Evolutionary conservation across 1,140 invertebrate genomes (phyloP).

Genomic region (Drosophila ironensis): DNA sequence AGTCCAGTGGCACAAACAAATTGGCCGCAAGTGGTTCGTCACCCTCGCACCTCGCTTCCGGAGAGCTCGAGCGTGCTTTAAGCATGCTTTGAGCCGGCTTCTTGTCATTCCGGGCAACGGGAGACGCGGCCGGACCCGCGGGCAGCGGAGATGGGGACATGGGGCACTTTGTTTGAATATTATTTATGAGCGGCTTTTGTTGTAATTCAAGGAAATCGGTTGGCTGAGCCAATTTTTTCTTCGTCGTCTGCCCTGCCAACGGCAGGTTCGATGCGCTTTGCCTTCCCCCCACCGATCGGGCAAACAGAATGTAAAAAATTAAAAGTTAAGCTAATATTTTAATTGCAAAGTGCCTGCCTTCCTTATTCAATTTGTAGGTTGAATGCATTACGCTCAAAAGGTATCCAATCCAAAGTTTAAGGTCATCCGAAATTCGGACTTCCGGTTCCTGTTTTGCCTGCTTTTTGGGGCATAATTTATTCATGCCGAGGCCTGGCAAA

Average conservation of each 20-base stretch:
- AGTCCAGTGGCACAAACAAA: too few relatives aligned
- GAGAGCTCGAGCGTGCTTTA: too few relatives aligned
- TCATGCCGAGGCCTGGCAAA: constrained; percentile 26
- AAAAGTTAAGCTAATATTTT: too few relatives aligned
- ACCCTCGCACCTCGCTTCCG: constrained; percentile 17
- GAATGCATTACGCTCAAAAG: too few relatives aligned
- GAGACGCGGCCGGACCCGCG: constrained; percentile 5
- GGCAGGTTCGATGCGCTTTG: too few relatives aligned
- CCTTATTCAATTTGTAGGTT: too few relatives aligned
- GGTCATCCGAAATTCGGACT: too few relatives aligned
- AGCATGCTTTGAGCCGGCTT: background rate
- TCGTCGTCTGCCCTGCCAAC: background rate
- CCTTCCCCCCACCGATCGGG: too few relatives aligned
- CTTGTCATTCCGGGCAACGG: constrained; percentile 9
- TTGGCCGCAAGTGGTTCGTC: constrained; percentile 35
- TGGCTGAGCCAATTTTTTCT: constrained; percentile 39
- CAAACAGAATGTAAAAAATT: too few relatives aligned
- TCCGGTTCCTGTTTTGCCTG: background rate
- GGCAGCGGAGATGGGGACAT: constrained; percentile 53
- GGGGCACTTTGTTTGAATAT: constrained; percentile 75
- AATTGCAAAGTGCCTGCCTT: too few relatives aligned
- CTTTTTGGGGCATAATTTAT: constrained; percentile 55
- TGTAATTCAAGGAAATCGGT: constrained; percentile 75
- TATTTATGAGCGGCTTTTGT: constrained; percentile 75
- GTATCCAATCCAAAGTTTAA: too few relatives aligned